Evolutionary conservation across 2,888 invertebrate species (phyloP).

Genomic region (Drosophila monieri): DNA sequence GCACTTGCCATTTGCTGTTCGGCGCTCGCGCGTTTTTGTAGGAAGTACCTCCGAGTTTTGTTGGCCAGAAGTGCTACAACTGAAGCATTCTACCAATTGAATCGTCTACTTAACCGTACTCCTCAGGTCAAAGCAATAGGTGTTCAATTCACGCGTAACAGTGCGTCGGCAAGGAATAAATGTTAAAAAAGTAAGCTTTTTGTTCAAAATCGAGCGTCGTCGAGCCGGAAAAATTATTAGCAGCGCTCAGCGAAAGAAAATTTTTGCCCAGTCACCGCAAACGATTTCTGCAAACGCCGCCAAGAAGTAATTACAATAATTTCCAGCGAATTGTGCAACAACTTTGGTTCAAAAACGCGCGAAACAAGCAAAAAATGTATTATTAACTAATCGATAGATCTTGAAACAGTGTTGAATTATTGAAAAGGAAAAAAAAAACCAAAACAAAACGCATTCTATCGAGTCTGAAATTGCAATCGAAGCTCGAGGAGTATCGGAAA

Average conservation of each 20-base stretch:
- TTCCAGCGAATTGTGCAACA: constrained; percentile 3
- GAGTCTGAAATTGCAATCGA: background rate
- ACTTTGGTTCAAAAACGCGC: background rate
- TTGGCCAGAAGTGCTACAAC: constrained; percentile 3
- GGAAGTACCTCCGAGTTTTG: constrained; percentile 3
- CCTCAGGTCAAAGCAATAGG: too few species aligned
- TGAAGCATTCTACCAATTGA: too few species aligned
- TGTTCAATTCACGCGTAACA: too few species aligned
- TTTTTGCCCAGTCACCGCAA: constrained; percentile 17
- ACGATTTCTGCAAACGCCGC: constrained; percentile 6
- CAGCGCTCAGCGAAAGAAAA: constrained; percentile 38
- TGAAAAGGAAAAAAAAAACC: background rate
- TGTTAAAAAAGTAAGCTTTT: background rate
- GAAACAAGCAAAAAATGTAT: background rate
- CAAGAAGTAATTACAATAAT: background rate
- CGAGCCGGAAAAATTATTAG: background rate
- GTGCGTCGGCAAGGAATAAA: too few species aligned
- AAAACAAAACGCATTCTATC: background rate
- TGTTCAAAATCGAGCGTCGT: background rate
- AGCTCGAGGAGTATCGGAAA: constrained; percentile 30
- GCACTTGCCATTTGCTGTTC: background rate
- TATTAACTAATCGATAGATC: background rate
- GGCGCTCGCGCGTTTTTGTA: background rate
- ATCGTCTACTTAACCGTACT: background rate
- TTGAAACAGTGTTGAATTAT: too few species aligned